These are phyloP conservation scores for Oryzias curvinotus DNA, from an alignment of 2,113 vertebrate species.

Conservation along the genomic window DNA sequence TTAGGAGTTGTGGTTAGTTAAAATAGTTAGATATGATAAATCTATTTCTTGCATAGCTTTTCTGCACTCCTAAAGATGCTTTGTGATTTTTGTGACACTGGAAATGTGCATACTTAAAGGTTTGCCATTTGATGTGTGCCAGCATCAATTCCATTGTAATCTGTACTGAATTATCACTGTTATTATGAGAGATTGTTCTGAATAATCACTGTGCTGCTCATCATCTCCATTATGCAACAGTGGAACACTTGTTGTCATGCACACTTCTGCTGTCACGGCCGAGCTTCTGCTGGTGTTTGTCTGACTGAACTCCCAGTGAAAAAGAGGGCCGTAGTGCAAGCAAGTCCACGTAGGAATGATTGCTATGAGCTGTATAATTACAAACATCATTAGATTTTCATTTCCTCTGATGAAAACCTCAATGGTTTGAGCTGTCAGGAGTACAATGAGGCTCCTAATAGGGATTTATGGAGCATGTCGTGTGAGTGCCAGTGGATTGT, in stretches of 20 bases:
- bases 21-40: no score
- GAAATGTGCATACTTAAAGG: no score
- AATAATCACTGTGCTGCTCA: slow-evolving; percentile 38
- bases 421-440: slow-evolving; percentile 46
- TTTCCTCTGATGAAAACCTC: slow-evolving; percentile 40
- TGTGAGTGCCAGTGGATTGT: slow-evolving; percentile 6
- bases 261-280: slow-evolving; percentile 9
- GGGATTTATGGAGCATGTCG: slow-evolving; percentile 34
- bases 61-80: no score
- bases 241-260: slow-evolving; percentile 17
- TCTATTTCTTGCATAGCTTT: no score
- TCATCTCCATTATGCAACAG: slow-evolving; percentile 40
- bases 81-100: no score
- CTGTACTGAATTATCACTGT: slow-evolving; percentile 53
- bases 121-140: slow-evolving; percentile 48
- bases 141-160: slow-evolving; percentile 39
- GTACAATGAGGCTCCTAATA: slow-evolving; percentile 17
- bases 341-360: slow-evolving; percentile 29
- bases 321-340: slow-evolving; percentile 25
- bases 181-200: slow-evolving; percentile 39
- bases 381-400: slow-evolving; percentile 56
- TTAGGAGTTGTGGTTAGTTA: no score
- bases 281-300: slow-evolving; percentile 15
- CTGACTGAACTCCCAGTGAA: background rate
- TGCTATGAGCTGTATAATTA: slow-evolving; percentile 46